Conservation (phyloP, 2,797 vertebrate genomes). For the Falco berigora region DNA sequence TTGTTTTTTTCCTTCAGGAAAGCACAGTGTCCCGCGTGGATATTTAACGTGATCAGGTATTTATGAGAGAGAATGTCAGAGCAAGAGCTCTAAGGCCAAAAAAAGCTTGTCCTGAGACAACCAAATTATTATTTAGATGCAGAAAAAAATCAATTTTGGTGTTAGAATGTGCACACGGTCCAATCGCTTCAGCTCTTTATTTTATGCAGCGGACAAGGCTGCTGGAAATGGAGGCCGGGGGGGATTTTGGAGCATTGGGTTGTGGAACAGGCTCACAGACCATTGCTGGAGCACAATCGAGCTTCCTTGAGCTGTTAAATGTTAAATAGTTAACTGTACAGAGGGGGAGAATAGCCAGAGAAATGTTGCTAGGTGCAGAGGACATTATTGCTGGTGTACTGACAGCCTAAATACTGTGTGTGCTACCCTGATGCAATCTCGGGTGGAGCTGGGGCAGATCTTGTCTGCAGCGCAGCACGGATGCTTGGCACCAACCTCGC, state of each 20-base stretch:
- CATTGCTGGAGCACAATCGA: background rate
- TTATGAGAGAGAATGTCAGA: background rate
- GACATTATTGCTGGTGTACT: background rate
- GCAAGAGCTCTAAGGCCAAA: background rate
- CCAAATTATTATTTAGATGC: background rate
- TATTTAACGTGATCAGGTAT: background rate
- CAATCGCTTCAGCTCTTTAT: background rate
- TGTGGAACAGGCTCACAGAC: background rate
- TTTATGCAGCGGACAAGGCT: background rate
- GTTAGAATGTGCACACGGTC: background rate
- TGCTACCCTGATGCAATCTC: background rate
- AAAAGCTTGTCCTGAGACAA: background rate
- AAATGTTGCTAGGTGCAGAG: background rate
- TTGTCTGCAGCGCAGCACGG: background rate
- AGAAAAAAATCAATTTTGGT: background rate
- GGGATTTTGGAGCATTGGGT: background rate
- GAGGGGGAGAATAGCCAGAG: background rate
- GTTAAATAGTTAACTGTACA: background rate
- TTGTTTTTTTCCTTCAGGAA: background rate
- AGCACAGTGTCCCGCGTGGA: background rate
- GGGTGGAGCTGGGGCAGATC: background rate
- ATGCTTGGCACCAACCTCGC: background rate
- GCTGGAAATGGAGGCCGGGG: background rate
- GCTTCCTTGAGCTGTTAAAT: background rate
- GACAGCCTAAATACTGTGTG: background rate